Conservation (phyloP, 1,140 invertebrate genomes). For the Solen grandis region DNA sequence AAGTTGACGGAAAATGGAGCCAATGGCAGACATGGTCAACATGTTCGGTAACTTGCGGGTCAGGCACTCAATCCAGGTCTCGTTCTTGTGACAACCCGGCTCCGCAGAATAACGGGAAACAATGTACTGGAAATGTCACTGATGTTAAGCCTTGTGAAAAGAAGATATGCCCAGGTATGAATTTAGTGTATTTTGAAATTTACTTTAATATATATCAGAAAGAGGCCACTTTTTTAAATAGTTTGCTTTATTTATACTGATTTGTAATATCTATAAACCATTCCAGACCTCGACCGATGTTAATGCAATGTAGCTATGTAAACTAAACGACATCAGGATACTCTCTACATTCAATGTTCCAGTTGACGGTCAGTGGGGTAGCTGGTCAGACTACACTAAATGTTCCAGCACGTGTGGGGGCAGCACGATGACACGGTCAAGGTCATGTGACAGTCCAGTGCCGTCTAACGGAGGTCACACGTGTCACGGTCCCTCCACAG, state of each 20-base stretch:
- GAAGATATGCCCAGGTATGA: no score
- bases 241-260: no score
- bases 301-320: no score
- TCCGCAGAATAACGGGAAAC: background rate
- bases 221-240: no score
- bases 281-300: no score
- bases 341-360: no score
- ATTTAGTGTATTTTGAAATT: no score
- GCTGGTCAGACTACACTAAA: background rate
- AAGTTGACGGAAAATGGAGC: constrained; percentile 16
- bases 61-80: background rate
- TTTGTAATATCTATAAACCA: no score
- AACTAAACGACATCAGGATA: no score
- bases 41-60: constrained; percentile 21
- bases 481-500: background rate
- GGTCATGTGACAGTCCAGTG: background rate
- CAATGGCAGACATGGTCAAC: background rate
- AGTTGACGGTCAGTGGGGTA: constrained; percentile 15
- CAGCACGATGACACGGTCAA: background rate
- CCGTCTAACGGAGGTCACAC: constrained; percentile 4
- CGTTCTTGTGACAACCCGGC: background rate
- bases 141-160: no score
- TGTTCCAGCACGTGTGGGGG: background rate
- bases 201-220: no score
- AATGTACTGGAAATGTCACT: background rate